Base-by-base conservation (phyloP, 37 sponge, comb jelly and placozoan genomes). In the Corticium candelabrum region DNA sequence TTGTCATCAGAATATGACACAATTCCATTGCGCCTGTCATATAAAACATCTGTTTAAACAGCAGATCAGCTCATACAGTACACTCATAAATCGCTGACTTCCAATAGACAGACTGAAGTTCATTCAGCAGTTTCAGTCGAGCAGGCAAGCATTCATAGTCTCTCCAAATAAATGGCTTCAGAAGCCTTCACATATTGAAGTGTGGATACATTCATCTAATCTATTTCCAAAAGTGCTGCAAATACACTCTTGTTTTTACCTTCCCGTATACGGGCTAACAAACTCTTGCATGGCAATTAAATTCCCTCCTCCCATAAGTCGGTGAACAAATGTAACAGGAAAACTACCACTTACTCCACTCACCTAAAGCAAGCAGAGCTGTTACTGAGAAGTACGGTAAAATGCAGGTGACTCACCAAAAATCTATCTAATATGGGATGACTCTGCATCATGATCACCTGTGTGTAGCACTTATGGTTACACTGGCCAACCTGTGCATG, bases 81-180 rank as follows among this genome's bases (percentile, higher is more conserved):
- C 36, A 29, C 31, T 34, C 5, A 32, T 15, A 70, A 5, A 15
- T 4, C 21, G 5, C 73, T 70, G 5, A 70, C 7, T 4, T 70
- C 5, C 21, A 5, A 4, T 29, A 35, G 31, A 35, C 5, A 4
- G 73, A 74, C 40, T 11, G 41, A 38, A 34, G 36, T 30, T 89
- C 94, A 35, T 75, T 34, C 30, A 86, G 50, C 0, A 90, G 72
- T 56, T 69, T 27, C 2, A 85, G 43, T 57, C 76, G 83, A 1
- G 38, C 38, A 0, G 94, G 88, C 37, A 2, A 36, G 3, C 77
- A 37, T 11, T 84, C 87, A 21, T 34, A 21, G 68, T 83, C 84
- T 68, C 80, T 56, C 73, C 83, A 85, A 34, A 93, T 93, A 40
- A 77, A 84, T 4, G 90, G 90, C 79, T 86, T 86, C 35, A 89